phyloP scores from a whole-genome alignment of 2,888 invertebrate species.

The Drosophila picticornis region DNA sequence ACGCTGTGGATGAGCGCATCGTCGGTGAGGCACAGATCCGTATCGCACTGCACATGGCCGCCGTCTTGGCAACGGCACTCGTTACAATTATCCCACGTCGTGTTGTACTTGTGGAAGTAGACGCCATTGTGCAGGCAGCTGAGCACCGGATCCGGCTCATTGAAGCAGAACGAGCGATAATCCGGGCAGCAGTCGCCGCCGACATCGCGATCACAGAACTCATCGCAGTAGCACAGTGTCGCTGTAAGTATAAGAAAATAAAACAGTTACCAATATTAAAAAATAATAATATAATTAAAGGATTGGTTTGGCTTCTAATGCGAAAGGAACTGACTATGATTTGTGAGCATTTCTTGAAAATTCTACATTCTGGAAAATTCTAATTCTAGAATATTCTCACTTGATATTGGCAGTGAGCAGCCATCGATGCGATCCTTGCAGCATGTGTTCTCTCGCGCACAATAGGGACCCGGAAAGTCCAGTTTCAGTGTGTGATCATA shows the following conservation, averaged over 20 bases:
- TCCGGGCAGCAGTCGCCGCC: constrained; percentile 96
- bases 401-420: constrained; percentile 92
- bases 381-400: constrained; percentile 83
- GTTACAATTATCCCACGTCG: constrained; percentile 89
- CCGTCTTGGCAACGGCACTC: constrained; percentile 87
- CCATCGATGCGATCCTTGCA: constrained; percentile 91
- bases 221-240: constrained; percentile 97
- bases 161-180: constrained; percentile 91
- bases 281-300: not conserved
- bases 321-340: not conserved
- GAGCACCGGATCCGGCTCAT: constrained; percentile 80
- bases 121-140: constrained; percentile 86
- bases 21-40: constrained; percentile 91
- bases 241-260: constrained; percentile 85
- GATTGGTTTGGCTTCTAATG: not conserved
- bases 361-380: not conserved
- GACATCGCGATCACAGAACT: constrained; percentile 92
- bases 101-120: constrained; percentile 86
- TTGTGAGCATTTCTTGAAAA: not conserved
- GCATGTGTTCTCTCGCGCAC: constrained; percentile 86
- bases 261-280: not conserved
- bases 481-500: constrained; percentile 78
- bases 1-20: constrained; percentile 89
- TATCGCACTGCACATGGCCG: constrained; percentile 87
- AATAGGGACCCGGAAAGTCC: constrained; percentile 84